Evolutionary conservation across 2,797 vertebrate genomes (phyloP).

Genomic region (Ambastaia sidthimunki): DNA sequence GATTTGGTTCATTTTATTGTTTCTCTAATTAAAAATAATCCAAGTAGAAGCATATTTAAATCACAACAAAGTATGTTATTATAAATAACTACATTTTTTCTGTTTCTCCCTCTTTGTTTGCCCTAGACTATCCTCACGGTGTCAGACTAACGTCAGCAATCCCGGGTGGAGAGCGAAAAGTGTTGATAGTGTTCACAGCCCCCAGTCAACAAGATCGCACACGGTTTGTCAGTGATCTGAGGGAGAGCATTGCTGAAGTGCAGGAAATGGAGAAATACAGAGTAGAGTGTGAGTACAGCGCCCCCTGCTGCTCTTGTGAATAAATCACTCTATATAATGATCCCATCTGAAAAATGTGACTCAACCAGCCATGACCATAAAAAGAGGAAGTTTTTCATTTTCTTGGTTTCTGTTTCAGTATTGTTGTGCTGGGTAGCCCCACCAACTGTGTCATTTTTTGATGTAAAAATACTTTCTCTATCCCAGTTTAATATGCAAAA

Average conservation of each 20-base stretch:
- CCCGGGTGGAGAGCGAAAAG: conserved; percentile 89
- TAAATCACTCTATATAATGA: conserved; percentile 2
- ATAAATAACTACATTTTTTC: neutral
- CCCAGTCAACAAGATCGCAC: conserved; percentile 91
- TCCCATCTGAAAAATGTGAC: no score
- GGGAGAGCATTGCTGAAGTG: conserved; percentile 91
- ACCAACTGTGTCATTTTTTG: no score
- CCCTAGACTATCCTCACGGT: conserved; percentile 89
- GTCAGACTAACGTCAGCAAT: conserved; percentile 88
- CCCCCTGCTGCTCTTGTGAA: conserved; percentile 40
- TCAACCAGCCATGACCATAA: no score
- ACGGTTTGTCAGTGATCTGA: conserved; percentile 89
- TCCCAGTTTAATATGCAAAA: no score
- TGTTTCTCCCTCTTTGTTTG: conserved; percentile 14
- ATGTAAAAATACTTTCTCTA: no score
- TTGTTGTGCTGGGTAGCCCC: no score
- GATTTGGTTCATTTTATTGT: neutral
- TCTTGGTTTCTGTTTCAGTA: no score
- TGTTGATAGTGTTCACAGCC: conserved; percentile 90
- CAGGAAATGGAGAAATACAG: conserved; percentile 97
- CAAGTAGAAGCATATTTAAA: neutral
- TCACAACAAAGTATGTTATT: neutral
- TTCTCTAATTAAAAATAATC: no score
- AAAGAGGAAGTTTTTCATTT: no score
- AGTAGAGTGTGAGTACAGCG: conserved; percentile 86